These are phyloP conservation scores for Drymodes brunneopygia DNA, from an alignment of 2,113 vertebrate species.

Conservation along the genomic window DNA sequence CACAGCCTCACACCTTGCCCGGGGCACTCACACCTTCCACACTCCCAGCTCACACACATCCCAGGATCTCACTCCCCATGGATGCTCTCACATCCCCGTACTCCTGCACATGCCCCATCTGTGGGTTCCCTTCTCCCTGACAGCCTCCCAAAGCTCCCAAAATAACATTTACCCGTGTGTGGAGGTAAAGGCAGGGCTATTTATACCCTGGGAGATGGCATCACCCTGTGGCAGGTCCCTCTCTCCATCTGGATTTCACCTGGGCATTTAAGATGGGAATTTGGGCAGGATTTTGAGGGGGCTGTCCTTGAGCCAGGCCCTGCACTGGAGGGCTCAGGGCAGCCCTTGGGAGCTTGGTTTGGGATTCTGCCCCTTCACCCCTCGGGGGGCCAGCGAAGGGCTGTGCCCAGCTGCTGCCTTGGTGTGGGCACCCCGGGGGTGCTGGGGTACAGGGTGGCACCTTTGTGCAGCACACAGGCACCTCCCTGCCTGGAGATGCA, in stretches of 20 bases:
- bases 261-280: background rate
- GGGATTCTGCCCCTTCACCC: background rate
- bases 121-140: background rate
- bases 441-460: too few species aligned
- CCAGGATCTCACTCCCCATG: accelerated
- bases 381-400: accelerated
- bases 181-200: background rate
- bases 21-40: background rate
- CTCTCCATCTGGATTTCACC: background rate
- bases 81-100: accelerated
- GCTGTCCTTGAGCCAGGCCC: background rate
- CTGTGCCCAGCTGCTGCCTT: accelerated
- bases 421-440: too few species aligned
- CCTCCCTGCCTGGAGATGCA: background rate
- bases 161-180: background rate
- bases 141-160: background rate
- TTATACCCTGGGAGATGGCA: background rate
- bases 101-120: background rate
- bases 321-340: background rate
- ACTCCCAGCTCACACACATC: background rate
- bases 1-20: background rate
- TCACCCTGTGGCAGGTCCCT: background rate
- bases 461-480: background rate
- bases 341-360: accelerated
- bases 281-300: background rate